Percentiles rank a stretch among this genome's conserved stretches.
Conservation (phyloP, 2,113 vertebrate species). For the Lampris megalopsis region DNA sequence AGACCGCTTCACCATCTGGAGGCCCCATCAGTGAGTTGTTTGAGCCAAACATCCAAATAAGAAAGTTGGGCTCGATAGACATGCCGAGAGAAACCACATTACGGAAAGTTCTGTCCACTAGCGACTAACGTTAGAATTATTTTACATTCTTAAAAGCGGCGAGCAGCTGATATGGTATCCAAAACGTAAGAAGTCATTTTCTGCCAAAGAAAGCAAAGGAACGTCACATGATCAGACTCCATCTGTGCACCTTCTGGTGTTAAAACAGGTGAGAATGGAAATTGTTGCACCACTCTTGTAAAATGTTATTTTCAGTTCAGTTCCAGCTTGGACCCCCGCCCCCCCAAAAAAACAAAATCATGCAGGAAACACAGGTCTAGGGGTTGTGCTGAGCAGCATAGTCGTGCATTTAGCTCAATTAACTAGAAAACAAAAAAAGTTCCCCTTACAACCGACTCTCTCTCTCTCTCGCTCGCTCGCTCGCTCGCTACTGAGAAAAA, state of each 20-base stretch:
- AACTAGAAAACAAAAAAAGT: not conserved
- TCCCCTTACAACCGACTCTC: not conserved
- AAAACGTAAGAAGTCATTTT: not conserved
- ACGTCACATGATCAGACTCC: not conserved
- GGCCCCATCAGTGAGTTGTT: slow-evolving; percentile 16
- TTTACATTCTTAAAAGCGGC: not conserved
- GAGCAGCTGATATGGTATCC: not conserved
- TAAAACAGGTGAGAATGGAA: not conserved
- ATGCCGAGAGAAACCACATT: not conserved
- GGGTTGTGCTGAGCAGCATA: not conserved
- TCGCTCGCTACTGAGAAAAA: not conserved
- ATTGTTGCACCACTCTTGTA: not conserved
- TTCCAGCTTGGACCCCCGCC: too few species aligned
- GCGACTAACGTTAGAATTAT: not conserved
- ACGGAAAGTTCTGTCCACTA: not conserved
- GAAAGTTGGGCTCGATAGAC: not conserved
- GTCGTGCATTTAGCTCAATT: not conserved
- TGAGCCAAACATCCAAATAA: slow-evolving; percentile 36
- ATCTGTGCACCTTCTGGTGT: not conserved
- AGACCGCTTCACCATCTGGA: too few species aligned
- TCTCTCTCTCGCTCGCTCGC: not conserved
- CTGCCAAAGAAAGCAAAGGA: not conserved
- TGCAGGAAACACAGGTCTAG: not conserved
- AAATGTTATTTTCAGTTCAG: not conserved
- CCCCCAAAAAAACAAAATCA: too few species aligned